Evolutionary conservation across 2,888 invertebrate species (phyloP).

Genomic region (Cheilosia scutellata): DNA sequence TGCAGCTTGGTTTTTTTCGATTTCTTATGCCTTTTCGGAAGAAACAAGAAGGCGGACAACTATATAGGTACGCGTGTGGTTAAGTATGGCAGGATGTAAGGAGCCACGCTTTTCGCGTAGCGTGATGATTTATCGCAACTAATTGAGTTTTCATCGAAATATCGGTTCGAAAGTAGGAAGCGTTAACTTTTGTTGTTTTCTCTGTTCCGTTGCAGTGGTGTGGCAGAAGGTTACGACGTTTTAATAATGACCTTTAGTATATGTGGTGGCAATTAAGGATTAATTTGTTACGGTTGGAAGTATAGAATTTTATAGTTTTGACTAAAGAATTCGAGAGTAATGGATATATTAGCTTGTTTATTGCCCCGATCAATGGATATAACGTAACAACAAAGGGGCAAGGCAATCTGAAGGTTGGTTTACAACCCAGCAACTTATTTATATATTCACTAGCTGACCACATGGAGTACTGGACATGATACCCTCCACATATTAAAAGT

Average conservation of each 20-base stretch:
- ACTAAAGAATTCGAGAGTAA: no score
- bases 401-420: no score
- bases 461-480: no score
- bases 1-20: slow-evolving; percentile 17
- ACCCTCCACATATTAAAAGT: no score
- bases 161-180: slow-evolving; percentile 67
- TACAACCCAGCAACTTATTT: no score
- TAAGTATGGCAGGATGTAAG: slow-evolving; percentile 64
- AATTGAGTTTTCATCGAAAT: slow-evolving; percentile 74
- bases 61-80: slow-evolving; percentile 25
- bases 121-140: slow-evolving; percentile 70
- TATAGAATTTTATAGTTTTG: no score
- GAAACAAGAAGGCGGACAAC: slow-evolving; percentile 62
- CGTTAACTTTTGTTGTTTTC: slow-evolving; percentile 9
- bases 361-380: no score
- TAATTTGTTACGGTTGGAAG: no score
- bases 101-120: slow-evolving; percentile 61
- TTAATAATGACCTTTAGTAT: slow-evolving; percentile 44
- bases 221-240: slow-evolving; percentile 35
- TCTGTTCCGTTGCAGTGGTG: slow-evolving; percentile 10
- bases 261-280: not conserved
- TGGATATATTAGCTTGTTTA: no score
- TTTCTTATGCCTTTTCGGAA: slow-evolving; percentile 18
- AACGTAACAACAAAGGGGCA: no score
- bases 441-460: no score